Base-by-base conservation (phyloP, 1,140 invertebrate genomes). In the Papilio glaucus region DNA sequence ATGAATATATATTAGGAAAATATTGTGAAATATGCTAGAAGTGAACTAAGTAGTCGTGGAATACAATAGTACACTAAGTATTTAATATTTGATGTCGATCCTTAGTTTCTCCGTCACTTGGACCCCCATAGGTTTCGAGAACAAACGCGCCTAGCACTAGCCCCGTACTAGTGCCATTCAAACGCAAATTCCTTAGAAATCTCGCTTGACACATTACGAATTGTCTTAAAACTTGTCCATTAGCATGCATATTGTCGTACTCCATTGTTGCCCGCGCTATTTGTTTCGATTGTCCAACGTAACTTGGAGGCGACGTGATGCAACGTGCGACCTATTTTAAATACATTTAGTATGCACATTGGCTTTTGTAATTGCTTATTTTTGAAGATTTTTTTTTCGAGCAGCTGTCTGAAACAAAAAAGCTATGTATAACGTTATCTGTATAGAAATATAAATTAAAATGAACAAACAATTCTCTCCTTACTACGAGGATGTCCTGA, bases 171-270 rank as follows among this genome's bases (percentile, higher is more conserved):
- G 67, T 18, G 24, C 67, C 41, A 75, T 82, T 82, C 76, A 82
- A 77, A 82, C 57, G 74, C 72, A 80, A 82, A 82, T 82, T 29
- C 67, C 71, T 75, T 81, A 72, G 71, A 75, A 76, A 74, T 71
- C 15, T 49, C 33, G 60, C 45, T 53, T 69, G 41, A 69, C 63
- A 49, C 61, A 71, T 65, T 65, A 78, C 77, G 76, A 61, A 79
- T 82, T 76, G 75, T 77, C 75, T 74, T 73, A 74, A 60, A 76
- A 69, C 24, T 49, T 53, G 21, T 24, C 42, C 75, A 77, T 80
- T 80, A 74, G 60, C 75, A 77, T 78, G 24, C 67, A 61, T 72
- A 78, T 78, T 79, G 77, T 78, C 8, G 24, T 15, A 13, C 38
- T 33, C 61, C 33, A 77, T 82, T 78, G 76, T 80, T 26, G 24